phyloP scores from a whole-genome alignment of 2,797 vertebrate species.

The Odontamblyopus rebecca region DNA sequence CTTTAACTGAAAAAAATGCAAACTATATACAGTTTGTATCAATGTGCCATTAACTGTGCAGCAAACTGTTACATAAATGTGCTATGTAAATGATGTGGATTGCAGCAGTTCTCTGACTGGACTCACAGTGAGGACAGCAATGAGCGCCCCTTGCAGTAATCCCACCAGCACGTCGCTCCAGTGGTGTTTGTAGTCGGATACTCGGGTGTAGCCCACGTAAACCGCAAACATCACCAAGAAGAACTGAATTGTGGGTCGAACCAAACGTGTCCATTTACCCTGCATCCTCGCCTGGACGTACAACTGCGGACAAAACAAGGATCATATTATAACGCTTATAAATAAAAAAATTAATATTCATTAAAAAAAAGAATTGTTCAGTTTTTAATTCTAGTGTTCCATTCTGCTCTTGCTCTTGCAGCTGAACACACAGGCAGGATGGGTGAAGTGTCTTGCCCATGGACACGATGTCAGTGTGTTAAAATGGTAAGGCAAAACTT shows the following conservation, averaged over 20 bases:
- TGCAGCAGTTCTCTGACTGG: too few species aligned
- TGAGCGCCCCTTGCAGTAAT: constrained; percentile 89
- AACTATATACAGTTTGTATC: too few species aligned
- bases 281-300: constrained; percentile 90
- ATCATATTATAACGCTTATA: background rate
- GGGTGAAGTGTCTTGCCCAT: background rate
- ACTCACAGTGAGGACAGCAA: constrained; percentile 89
- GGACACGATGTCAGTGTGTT: background rate
- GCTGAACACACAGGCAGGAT: background rate
- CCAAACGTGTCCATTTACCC: constrained; percentile 88
- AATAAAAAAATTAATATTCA: too few species aligned
- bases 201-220: constrained; percentile 91
- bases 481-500: background rate
- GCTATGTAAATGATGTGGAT: too few species aligned
- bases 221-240: constrained; percentile 88
- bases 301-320: constrained; percentile 71
- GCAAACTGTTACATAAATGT: too few species aligned
- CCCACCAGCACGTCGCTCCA: constrained; percentile 92
- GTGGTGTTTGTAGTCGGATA: constrained; percentile 95
- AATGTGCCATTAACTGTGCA: too few species aligned
- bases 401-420: background rate
- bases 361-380: too few species aligned
- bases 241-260: constrained; percentile 93
- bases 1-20: too few species aligned
- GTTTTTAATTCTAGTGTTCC: background rate